Evolutionary conservation across 1,140 invertebrate species (phyloP).

Genomic region (Drosophila melanogaster): DNA sequence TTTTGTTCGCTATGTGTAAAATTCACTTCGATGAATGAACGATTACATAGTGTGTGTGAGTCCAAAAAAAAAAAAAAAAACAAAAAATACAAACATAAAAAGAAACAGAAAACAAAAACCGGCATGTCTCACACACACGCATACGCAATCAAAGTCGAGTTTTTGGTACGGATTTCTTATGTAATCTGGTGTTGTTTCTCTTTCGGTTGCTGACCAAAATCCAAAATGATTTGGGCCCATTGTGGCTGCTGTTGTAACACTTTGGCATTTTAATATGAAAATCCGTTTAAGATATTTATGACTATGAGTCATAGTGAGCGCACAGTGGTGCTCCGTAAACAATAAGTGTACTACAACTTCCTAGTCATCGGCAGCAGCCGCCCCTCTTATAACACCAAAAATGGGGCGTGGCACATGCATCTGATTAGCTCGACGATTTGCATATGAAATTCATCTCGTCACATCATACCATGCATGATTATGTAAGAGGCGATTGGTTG

Average conservation of each 20-base stretch:
- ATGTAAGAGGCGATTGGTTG: slow-evolving; percentile 57
- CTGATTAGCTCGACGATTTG: slow-evolving; percentile 62
- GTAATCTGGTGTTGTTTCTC: slow-evolving; percentile 53
- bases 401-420: slow-evolving; percentile 44
- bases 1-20: slow-evolving; percentile 41
- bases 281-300: slow-evolving; percentile 50
- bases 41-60: slow-evolving; percentile 17
- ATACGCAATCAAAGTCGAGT: slow-evolving; percentile 49
- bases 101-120: slow-evolving; percentile 33
- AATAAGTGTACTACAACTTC: slow-evolving; percentile 19
- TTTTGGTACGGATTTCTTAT: slow-evolving; percentile 51
- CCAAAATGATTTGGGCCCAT: slow-evolving; percentile 42
- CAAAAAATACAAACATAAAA: not conserved
- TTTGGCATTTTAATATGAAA: slow-evolving; percentile 73
- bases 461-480: slow-evolving; percentile 17
- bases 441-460: slow-evolving; percentile 59
- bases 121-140: slow-evolving; percentile 48
- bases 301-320: slow-evolving; percentile 31
- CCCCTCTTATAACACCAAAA: slow-evolving; percentile 11
- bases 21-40: slow-evolving; percentile 56
- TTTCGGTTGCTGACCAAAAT: slow-evolving; percentile 56
- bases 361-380: slow-evolving; percentile 9
- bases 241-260: slow-evolving; percentile 64
- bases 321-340: slow-evolving; percentile 6
- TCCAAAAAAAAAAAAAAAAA: slow-evolving; percentile 13